Conservation (phyloP, 2,113 vertebrate species). For the Eubucco bourcierii region DNA sequence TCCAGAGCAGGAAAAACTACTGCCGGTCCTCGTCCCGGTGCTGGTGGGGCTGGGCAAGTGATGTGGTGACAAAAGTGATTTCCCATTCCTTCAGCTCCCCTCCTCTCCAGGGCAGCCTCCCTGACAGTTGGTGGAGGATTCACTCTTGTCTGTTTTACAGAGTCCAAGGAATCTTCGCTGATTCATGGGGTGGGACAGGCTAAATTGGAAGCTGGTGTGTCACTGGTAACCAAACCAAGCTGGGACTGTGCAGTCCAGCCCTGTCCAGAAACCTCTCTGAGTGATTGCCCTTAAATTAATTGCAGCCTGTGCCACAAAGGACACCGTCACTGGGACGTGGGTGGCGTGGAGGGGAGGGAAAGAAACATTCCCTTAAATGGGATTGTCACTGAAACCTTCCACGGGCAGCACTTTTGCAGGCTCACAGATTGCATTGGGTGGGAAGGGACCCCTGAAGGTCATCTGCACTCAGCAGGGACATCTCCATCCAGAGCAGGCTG, state of each 20-base stretch:
- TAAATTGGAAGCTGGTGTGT: background rate
- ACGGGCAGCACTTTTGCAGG: background rate
- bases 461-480: too few species aligned
- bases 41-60: background rate
- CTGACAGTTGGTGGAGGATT: background rate
- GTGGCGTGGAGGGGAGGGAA: background rate
- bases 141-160: background rate
- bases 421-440: background rate
- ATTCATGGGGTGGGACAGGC: slow-evolving; percentile 52
- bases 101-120: background rate
- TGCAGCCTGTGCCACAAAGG: background rate
- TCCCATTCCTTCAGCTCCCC: background rate
- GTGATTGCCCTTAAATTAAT: background rate
- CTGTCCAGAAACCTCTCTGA: background rate
- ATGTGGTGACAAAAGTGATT: background rate
- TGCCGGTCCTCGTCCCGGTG: background rate
- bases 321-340: background rate
- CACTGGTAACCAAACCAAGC: background rate
- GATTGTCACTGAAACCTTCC: background rate
- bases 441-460: too few species aligned
- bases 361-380: background rate
- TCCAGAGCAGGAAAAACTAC: slow-evolving; percentile 42
- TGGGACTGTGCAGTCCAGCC: background rate
- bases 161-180: background rate
- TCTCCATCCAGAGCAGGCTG: too few species aligned